A percentile compares a stretch with the other conserved stretches of the same genome.
Evolutionary conservation across 2,888 invertebrate genomes (phyloP).

Genomic region (Aquatica leii): DNA sequence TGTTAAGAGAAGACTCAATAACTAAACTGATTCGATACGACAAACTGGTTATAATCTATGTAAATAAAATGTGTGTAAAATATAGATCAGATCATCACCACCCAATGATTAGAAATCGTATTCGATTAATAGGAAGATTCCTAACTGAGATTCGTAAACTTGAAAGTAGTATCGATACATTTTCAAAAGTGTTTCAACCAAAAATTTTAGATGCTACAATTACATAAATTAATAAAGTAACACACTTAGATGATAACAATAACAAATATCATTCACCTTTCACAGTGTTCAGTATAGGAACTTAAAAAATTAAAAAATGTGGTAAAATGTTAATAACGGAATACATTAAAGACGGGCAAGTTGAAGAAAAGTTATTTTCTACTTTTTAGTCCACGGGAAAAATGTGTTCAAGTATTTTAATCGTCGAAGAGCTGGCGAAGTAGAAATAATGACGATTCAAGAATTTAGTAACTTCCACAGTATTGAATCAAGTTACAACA

Average conservation of each 20-base stretch:
- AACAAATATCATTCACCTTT: slow-evolving; percentile 22
- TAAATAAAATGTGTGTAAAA: slow-evolving; percentile 1
- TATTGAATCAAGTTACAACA: too few relatives aligned
- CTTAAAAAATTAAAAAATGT: slow-evolving; percentile 3
- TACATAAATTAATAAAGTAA: slow-evolving; percentile 20
- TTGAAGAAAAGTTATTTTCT: too few relatives aligned
- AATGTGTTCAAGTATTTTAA: too few relatives aligned
- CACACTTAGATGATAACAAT: not conserved
- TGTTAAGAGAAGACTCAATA: slow-evolving; percentile 5
- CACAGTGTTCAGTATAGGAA: not conserved
- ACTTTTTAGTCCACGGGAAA: too few relatives aligned
- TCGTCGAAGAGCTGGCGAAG: too few relatives aligned
- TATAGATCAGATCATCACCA: slow-evolving; percentile 5
- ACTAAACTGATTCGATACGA: slow-evolving; percentile 3
- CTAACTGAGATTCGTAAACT: slow-evolving; percentile 14
- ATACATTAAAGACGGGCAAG: slow-evolving; percentile 25
- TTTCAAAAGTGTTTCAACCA: slow-evolving; percentile 13
- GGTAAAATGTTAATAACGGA: slow-evolving; percentile 14
- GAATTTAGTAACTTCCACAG: too few relatives aligned
- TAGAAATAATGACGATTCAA: too few relatives aligned
- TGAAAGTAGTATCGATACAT: slow-evolving; percentile 11
- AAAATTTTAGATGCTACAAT: slow-evolving; percentile 13
- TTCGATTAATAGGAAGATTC: slow-evolving; percentile 27
- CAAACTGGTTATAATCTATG: slow-evolving; percentile 12
- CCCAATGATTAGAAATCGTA: slow-evolving; percentile 14